Conservation (phyloP, 64 coral and sea anemone genomes). For the Stichodactyla helianthus region DNA sequence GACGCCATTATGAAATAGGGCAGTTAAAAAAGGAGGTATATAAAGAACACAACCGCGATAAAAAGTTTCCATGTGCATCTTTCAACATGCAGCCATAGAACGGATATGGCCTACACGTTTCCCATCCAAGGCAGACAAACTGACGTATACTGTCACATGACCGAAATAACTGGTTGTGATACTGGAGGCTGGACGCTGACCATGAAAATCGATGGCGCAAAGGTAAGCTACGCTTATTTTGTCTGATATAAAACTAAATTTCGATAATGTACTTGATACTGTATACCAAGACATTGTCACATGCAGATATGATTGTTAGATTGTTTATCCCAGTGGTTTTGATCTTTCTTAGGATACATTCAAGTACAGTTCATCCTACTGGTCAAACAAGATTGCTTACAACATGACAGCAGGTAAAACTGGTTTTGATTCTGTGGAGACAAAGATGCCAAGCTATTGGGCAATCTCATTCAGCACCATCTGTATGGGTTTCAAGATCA, state of each 20-base stretch:
- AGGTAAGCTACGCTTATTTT: no score
- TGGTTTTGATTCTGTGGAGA: slow-evolving; percentile 52
- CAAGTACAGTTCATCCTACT: background rate
- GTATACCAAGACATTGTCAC: background rate
- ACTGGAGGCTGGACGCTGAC: slow-evolving; percentile 16
- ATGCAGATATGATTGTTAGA: no score
- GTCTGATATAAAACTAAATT: no score
- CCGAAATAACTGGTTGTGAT: background rate
- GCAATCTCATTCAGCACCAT: slow-evolving; percentile 53
- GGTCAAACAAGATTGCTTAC: slow-evolving; percentile 53
- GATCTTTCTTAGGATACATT: no score
- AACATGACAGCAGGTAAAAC: slow-evolving; percentile 30
- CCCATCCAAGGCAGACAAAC: background rate
- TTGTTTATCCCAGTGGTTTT: no score
- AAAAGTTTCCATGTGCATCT: no score
- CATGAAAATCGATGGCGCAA: background rate
- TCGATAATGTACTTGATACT: no score
- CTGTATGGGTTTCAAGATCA: slow-evolving; percentile 53
- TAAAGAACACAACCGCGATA: no score
- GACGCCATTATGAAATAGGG: no score
- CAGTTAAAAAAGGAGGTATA: no score
- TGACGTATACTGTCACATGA: slow-evolving; percentile 2
- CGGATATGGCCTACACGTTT: background rate
- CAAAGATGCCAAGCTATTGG: slow-evolving; percentile 69
- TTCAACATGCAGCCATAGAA: background rate